Conservation (phyloP, 2,888 invertebrate species). For the Polydrusus tereticollis region DNA sequence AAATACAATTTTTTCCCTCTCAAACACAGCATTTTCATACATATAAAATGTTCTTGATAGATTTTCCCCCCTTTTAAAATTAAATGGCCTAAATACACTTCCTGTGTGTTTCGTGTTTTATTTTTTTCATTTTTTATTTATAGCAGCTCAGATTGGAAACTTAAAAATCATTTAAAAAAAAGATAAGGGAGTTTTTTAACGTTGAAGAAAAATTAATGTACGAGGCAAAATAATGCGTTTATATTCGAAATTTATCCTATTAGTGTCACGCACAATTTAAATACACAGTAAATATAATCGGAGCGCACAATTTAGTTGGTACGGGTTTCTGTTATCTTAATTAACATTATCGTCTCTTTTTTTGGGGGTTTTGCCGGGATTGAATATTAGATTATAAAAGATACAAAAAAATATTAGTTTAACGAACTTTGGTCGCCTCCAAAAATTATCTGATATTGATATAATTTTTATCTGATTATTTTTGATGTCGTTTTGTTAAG, state of each 20-base stretch:
- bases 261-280: background rate
- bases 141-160: too few relatives aligned
- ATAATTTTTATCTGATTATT: background rate
- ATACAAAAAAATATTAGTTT: background rate
- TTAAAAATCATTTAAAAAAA: too few relatives aligned
- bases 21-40: too few relatives aligned
- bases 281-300: background rate
- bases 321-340: slow-evolving; percentile 24
- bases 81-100: too few relatives aligned
- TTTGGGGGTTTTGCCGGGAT: background rate
- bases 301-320: slow-evolving; percentile 19
- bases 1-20: too few relatives aligned
- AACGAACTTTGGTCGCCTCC: background rate
- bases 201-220: too few relatives aligned
- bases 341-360: slow-evolving; percentile 26
- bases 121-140: too few relatives aligned
- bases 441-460: background rate
- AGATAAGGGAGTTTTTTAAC: too few relatives aligned
- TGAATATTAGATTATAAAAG: slow-evolving; percentile 2
- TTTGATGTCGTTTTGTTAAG: too few relatives aligned
- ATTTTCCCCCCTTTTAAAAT: too few relatives aligned
- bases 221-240: background rate
- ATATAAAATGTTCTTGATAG: too few relatives aligned
- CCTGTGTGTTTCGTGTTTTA: too few relatives aligned
- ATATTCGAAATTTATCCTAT: background rate